Evolutionary conservation across 2,888 invertebrate species (phyloP).

Genomic region (Hyposoter dolosus): DNA sequence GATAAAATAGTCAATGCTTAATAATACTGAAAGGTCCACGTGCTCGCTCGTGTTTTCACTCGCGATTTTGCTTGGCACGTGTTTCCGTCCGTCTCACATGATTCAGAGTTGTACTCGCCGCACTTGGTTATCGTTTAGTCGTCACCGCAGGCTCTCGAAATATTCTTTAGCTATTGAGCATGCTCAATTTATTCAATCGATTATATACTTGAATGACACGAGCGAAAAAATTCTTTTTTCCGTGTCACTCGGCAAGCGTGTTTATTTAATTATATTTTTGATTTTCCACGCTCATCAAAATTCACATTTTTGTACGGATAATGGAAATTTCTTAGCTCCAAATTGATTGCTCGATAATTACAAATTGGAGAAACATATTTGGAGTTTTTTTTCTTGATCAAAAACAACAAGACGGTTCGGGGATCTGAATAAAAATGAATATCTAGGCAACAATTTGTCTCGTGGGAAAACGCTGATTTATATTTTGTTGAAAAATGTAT

Average conservation of each 20-base stretch:
- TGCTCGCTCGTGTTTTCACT: conserved; percentile 46
- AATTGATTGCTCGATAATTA: too few relatives aligned
- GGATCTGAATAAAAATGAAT: not conserved
- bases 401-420: not conserved
- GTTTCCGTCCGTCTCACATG: conserved; percentile 50
- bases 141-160: conserved; percentile 47
- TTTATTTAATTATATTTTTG: not conserved
- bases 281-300: not conserved
- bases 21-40: conserved; percentile 22
- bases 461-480: not conserved
- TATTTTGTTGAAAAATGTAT: not conserved
- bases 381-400: not conserved
- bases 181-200: conserved; percentile 14
- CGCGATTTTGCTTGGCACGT: conserved; percentile 58
- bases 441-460: not conserved
- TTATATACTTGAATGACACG: not conserved
- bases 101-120: conserved; percentile 34
- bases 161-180: conserved; percentile 43
- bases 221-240: not conserved
- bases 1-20: not conserved
- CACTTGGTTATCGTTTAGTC: conserved; percentile 31
- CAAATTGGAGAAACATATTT: not conserved
- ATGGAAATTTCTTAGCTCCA: not conserved
- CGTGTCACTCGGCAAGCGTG: not conserved
- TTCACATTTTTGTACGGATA: not conserved